These are phyloP conservation scores for Andricus curvator DNA, from an alignment of 2,888 invertebrate genomes.

Conservation along the genomic window DNA sequence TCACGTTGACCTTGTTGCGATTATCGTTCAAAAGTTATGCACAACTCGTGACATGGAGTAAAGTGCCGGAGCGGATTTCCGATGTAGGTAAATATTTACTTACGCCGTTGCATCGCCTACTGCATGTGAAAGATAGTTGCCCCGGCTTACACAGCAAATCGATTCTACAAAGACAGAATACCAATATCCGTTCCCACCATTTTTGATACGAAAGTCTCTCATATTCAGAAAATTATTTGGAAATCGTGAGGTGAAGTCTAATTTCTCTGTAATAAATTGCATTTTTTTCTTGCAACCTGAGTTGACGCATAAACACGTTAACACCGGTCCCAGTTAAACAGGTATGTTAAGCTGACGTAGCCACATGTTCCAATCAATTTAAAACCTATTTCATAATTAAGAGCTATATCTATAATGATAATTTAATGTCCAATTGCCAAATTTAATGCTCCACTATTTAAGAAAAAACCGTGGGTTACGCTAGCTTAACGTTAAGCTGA, in stretches of 20 bases:
- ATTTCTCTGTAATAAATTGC: not conserved
- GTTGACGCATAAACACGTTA: too few relatives aligned
- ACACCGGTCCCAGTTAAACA: too few relatives aligned
- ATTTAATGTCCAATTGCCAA: too few relatives aligned
- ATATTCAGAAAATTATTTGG: not conserved
- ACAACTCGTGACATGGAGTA: slow-evolving; percentile 23
- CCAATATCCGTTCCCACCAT: not conserved
- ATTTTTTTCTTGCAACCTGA: too few relatives aligned
- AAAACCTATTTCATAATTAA: too few relatives aligned
- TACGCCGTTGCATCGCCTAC: not conserved
- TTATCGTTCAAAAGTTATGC: slow-evolving; percentile 22
- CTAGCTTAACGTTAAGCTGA: too few relatives aligned
- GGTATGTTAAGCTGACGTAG: too few relatives aligned
- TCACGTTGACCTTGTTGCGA: slow-evolving; percentile 23
- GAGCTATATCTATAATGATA: too few relatives aligned
- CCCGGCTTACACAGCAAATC: slow-evolving; percentile 1
- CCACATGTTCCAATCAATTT: too few relatives aligned
- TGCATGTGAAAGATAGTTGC: slow-evolving; percentile 13
- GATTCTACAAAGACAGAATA: slow-evolving; percentile 15
- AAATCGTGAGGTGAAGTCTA: not conserved
- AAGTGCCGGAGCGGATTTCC: slow-evolving; percentile 19
- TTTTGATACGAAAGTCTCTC: not conserved
- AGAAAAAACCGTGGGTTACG: too few relatives aligned
- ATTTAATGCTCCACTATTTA: too few relatives aligned
- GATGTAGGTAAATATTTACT: slow-evolving; percentile 34